Percentiles rank a stretch among this genome's conserved stretches.
Conservation (phyloP, 2,797 vertebrate genomes). For the Pelochelys cantorii region DNA sequence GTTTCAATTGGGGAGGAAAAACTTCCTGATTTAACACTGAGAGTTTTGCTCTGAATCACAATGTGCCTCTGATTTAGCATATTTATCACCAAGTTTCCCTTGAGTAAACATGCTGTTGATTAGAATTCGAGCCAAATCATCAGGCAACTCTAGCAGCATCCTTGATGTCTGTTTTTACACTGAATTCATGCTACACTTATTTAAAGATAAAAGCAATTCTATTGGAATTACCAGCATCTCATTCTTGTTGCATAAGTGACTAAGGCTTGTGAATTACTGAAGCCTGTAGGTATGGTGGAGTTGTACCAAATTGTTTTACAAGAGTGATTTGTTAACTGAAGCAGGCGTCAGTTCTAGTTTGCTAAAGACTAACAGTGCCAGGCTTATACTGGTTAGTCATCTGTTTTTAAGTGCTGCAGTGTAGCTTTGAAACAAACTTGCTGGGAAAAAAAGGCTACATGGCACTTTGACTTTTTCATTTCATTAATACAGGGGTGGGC, state of each 20-base stretch:
- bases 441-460: neutral
- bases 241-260: neutral
- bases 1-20: neutral
- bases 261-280: neutral
- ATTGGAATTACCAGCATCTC: conserved; percentile 9
- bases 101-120: conserved; percentile 49
- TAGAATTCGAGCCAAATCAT: conserved; percentile 50
- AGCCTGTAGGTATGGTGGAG: neutral
- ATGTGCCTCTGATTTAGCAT: conserved; percentile 16
- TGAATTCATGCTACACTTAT: conserved; percentile 42
- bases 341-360: neutral
- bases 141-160: neutral
- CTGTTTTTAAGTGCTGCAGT: neutral
- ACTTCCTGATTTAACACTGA: conserved; percentile 5
- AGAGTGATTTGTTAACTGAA: neutral
- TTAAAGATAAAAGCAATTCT: conserved; percentile 46
- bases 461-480: neutral
- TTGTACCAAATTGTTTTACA: neutral
- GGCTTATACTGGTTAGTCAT: neutral
- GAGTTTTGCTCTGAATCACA: conserved; percentile 17
- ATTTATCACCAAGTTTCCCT: conserved; percentile 38
- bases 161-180: conserved; percentile 28
- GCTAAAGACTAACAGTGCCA: neutral
- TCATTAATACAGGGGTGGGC: neutral
- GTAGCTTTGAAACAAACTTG: neutral